A percentile compares a stretch with the other conserved stretches of the same genome.
Conservation (phyloP, 1,140 invertebrate species). For the Zaprionus capensis region DNA sequence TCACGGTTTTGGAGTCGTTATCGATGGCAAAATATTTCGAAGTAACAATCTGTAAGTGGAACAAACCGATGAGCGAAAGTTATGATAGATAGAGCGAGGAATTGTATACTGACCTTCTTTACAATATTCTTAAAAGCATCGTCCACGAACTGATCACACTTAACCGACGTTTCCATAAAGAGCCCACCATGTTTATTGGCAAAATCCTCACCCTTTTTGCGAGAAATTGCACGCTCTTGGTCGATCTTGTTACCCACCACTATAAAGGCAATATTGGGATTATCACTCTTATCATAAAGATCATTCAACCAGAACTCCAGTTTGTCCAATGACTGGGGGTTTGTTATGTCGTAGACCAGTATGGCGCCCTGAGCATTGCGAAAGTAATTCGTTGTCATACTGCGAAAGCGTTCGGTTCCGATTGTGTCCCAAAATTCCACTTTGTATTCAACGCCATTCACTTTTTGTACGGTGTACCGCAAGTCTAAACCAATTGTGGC, state of each 20-base stretch:
- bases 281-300: conserved; percentile 96
- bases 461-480: conserved; percentile 94
- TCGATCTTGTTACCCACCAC: conserved; percentile 99
- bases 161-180: conserved; percentile 99
- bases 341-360: conserved; percentile 97
- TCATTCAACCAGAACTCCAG: conserved; percentile 97
- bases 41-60: conserved; percentile 60
- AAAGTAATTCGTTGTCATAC: conserved; percentile 98
- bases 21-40: conserved; percentile 65
- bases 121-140: conserved; percentile 99
- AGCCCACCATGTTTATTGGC: conserved; percentile 97
- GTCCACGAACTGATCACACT: conserved; percentile 97
- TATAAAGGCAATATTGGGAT: conserved; percentile 97
- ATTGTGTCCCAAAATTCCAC: conserved; percentile 95
- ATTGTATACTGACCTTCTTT: conserved; percentile 91
- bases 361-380: conserved; percentile 96
- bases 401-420: conserved; percentile 98
- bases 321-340: conserved; percentile 92
- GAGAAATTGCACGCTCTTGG: conserved; percentile 92
- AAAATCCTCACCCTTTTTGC: conserved; percentile 97
- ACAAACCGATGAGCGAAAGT: background rate
- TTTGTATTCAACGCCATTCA: conserved; percentile 96
- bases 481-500: conserved; percentile 98
- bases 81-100: background rate
- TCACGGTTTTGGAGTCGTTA: background rate